These are phyloP conservation scores for Rhagonycha lutea DNA, from an alignment of 2,888 invertebrate genomes.

Conservation along the genomic window DNA sequence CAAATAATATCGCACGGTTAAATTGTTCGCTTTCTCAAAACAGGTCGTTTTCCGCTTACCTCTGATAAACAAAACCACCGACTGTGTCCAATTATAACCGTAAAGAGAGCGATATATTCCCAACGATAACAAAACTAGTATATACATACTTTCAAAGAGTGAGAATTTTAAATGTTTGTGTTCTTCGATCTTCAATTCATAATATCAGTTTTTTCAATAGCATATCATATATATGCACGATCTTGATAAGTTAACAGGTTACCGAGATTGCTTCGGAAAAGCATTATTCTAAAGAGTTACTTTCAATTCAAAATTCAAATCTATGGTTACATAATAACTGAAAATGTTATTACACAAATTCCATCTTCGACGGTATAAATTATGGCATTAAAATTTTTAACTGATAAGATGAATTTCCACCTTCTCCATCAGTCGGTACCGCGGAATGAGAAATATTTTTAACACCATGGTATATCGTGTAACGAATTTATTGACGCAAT, in stretches of 20 bases:
- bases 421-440: background rate
- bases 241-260: background rate
- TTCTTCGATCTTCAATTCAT: conserved; percentile 12
- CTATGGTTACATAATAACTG: background rate
- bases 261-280: background rate
- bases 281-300: background rate
- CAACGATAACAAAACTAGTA: conserved; percentile 26
- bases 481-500: background rate
- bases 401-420: background rate
- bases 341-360: background rate
- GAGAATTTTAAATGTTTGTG: conserved; percentile 22
- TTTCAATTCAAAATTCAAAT: background rate
- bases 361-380: background rate
- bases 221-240: background rate
- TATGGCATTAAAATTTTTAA: no score
- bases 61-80: conserved; percentile 27
- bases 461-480: background rate
- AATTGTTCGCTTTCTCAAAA: conserved; percentile 17
- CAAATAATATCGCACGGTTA: conserved; percentile 19
- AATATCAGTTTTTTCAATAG: conserved; percentile 2
- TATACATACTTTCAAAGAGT: conserved; percentile 15
- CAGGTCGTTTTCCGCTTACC: conserved; percentile 28
- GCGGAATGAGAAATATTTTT: background rate
- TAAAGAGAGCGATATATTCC: conserved; percentile 27
- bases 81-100: conserved; percentile 31